These are phyloP conservation scores for Benthosema pterotum DNA, from an alignment of 2,797 vertebrate genomes.

Conservation along the genomic window DNA sequence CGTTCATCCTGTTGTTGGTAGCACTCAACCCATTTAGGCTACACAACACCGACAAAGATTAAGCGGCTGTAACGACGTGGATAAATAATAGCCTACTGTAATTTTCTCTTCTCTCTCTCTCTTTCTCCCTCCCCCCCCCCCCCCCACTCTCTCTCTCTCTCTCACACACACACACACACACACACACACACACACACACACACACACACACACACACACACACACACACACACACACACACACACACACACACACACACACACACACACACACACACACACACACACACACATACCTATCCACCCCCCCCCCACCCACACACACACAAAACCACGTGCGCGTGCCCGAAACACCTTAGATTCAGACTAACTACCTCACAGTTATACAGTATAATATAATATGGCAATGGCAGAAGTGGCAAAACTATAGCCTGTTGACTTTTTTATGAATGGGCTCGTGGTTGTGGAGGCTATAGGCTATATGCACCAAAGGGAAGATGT, in stretches of 20 bases:
- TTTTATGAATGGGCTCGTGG: constrained; percentile 44
- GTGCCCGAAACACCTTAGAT: no score
- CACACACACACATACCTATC: no score
- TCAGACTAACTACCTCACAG: no score
- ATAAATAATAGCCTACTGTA: constrained; percentile 49
- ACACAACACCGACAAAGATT: constrained; percentile 62
- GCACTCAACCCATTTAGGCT: constrained; percentile 40
- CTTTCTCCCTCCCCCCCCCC: constrained; percentile 7
- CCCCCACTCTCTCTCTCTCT: constrained; percentile 8
- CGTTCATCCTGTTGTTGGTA: constrained; percentile 31
- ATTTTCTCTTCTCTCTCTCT: constrained; percentile 38
- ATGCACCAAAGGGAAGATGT: constrained; percentile 70
- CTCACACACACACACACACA: constrained; percentile 5
- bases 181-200: constrained; percentile 11
- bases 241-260: not conserved
- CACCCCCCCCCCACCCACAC: no score
- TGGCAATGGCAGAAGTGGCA: not conserved
- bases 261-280: no score
- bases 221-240: not conserved
- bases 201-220: constrained; percentile 10
- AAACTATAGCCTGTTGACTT: constrained; percentile 16
- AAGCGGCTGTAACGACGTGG: constrained; percentile 44
- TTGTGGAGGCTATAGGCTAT: no score
- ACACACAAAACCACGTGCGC: no score
- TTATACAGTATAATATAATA: no score